These are phyloP conservation scores for Leucoraja erinaceus DNA, from an alignment of 2,113 vertebrate genomes.

Conservation along the genomic window DNA sequence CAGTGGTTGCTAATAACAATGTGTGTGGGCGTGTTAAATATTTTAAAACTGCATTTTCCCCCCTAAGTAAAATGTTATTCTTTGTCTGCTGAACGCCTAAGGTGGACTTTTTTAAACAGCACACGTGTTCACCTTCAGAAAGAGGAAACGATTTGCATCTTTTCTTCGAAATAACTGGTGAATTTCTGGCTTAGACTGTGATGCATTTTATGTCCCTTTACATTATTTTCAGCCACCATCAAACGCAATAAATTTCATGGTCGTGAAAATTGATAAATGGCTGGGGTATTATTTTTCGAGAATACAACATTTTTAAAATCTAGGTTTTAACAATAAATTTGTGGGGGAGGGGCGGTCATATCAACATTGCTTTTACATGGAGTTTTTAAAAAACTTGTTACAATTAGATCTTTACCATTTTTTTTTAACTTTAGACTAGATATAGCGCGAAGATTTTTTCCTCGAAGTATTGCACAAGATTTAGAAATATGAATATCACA, in stretches of 20 bases:
- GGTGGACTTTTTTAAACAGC: background rate
- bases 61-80: background rate
- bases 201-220: background rate
- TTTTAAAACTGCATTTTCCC: background rate
- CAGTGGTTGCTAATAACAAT: background rate
- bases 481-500: background rate
- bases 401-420: background rate
- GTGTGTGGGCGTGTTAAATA: background rate
- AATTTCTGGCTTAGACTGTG: background rate
- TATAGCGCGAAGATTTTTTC: background rate
- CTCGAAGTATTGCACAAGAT: background rate
- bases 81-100: background rate
- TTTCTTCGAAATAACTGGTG: background rate
- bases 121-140: background rate
- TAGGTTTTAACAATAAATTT: background rate
- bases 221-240: background rate
- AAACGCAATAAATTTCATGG: background rate
- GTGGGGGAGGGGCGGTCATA: background rate
- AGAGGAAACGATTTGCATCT: conserved; percentile 1
- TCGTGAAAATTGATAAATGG: background rate
- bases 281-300: background rate
- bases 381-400: background rate
- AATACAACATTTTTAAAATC: background rate
- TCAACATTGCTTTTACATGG: background rate
- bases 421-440: no score